These are phyloP conservation scores for Osmerus eperlanus DNA, from an alignment of 2,113 vertebrate genomes.

Conservation along the genomic window DNA sequence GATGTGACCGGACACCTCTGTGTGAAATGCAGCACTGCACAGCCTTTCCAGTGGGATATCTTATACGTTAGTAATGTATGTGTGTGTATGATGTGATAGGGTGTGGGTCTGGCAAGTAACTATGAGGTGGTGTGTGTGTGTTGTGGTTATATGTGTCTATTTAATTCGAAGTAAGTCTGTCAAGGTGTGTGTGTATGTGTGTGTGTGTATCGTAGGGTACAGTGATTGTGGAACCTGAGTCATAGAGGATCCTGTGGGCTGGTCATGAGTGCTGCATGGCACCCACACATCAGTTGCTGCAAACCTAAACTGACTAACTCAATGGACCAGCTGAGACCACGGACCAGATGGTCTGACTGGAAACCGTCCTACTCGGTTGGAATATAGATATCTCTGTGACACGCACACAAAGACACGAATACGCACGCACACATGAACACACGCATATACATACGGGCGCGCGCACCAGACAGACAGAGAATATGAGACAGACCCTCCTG, in stretches of 20 bases:
- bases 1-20: background rate
- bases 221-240: background rate
- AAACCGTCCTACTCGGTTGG: too few species aligned
- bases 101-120: background rate
- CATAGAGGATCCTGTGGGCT: too few species aligned
- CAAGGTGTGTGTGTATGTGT: constrained; percentile 1
- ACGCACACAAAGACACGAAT: too few species aligned
- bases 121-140: too few species aligned
- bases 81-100: background rate
- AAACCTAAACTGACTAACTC: constrained; percentile 50
- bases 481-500: too few species aligned
- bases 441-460: too few species aligned
- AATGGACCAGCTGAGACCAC: background rate
- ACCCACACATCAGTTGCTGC: constrained; percentile 69
- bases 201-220: background rate
- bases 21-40: constrained; percentile 12
- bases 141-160: too few species aligned
- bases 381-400: too few species aligned
- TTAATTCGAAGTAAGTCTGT: constrained; percentile 33
- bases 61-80: background rate
- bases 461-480: too few species aligned
- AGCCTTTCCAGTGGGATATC: background rate
- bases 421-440: too few species aligned
- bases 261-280: constrained; percentile 11
- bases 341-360: too few species aligned